Base-by-base conservation (phyloP, 1,140 invertebrate species). In the Pomacea maculata region DNA sequence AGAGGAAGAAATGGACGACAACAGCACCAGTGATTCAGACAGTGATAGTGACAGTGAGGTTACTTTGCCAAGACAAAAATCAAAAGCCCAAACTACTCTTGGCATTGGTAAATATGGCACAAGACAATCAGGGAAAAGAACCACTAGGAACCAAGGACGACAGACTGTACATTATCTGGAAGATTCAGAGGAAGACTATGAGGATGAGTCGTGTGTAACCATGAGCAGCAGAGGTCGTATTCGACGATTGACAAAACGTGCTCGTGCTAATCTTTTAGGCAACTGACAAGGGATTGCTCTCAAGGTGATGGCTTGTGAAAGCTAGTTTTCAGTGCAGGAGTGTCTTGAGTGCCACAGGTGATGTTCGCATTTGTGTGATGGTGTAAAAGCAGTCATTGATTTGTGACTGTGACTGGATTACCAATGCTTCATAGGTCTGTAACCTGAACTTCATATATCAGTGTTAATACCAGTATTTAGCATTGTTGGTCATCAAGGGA, bases 211-310 rank as follows among this genome's bases (percentile, higher is more conserved):
- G 93, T 95, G 85, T 93, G 93, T 92, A 45, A 70, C 77, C 1
- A 92, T 95, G 63, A 97, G 96, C 90, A 97, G 95, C 86, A 93
- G 96, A 61, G 96, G 96, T 11, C 93, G 96, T 64, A 93, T 97
- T 65, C 93, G 96, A 54, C 95, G 95, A 91, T 93, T 96, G 78
- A 96, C 96, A 11, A 93, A 95, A 54, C 94, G 95, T 88, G 95
- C 95, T 55, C 92, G 94, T 54, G 95, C 94, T 8, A 88, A 75
- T 83, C 77, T 61, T 61, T 61, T 61, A 61, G 57, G 57, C 57
- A 61, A 61, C 57, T 61, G 57, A 61, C 57, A 61, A 14, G 4
- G 15, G 15, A 61, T 61, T 61, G 8, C 57, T 61, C 15, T 61
- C 11, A 17, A 61, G 57, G 3, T 17, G 57, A 1, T 6, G 57